phyloP scores from a whole-genome alignment of 2,888 invertebrate species.

The Caenorhabditis japonica region DNA sequence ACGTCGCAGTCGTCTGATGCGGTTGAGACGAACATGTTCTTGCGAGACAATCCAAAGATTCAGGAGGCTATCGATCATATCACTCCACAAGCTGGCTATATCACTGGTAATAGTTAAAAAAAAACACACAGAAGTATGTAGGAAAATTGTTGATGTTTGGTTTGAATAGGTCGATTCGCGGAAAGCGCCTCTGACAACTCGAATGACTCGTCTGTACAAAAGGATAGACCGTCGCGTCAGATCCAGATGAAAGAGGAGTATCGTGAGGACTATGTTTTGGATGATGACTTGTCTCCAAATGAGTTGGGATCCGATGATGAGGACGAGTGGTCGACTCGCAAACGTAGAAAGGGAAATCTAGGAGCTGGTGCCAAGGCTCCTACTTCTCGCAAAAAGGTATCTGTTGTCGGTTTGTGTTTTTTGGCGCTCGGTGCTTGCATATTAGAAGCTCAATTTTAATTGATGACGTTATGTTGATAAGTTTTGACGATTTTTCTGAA shows the following conservation, averaged over 20 bases:
- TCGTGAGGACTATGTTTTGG: conserved; percentile 62
- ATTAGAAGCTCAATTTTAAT: too few relatives aligned
- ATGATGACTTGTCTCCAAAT: conserved; percentile 64
- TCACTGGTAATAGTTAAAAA: conserved; percentile 10
- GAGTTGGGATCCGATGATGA: conserved; percentile 71
- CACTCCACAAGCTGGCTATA: conserved; percentile 23
- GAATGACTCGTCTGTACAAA: conserved; percentile 31
- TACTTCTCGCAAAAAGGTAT: conserved; percentile 45
- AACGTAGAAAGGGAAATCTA: conserved; percentile 49
- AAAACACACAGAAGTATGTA: too few relatives aligned
- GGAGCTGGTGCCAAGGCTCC: conserved; percentile 15
- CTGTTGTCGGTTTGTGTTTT: too few relatives aligned
- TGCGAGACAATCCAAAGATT: conserved; percentile 68
- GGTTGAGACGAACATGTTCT: conserved; percentile 72
- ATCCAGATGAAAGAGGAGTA: conserved; percentile 44
- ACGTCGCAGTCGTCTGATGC: conserved; percentile 68
- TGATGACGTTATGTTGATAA: too few relatives aligned
- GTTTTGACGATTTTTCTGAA: too few relatives aligned
- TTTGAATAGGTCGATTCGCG: conserved; percentile 21
- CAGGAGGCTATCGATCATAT: conserved; percentile 63
- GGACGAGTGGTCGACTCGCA: conserved; percentile 73
- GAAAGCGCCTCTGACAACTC: conserved; percentile 44
- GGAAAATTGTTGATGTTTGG: not conserved
- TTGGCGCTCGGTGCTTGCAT: too few relatives aligned
- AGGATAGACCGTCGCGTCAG: conserved; percentile 26